Evolutionary conservation across 1,140 invertebrate genomes (phyloP), one percentile per base, ranked within the genome.

Genomic region (Leptinotarsa texana): DNA sequence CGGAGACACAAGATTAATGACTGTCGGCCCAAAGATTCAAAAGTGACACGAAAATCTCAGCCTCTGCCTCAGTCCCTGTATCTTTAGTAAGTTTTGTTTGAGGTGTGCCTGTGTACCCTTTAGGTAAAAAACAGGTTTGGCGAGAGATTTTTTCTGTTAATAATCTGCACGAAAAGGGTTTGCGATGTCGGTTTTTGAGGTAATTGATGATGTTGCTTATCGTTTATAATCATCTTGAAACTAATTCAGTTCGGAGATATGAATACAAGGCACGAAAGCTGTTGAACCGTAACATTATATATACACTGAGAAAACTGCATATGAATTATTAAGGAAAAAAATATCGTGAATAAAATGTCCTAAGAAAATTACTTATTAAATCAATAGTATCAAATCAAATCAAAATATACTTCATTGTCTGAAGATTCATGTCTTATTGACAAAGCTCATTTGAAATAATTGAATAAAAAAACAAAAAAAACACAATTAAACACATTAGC

Each of bases 31-130:
- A 72, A 80, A 81, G 76, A 79, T 80, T 82, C 79, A 79, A 80
- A 83, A 82, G 81, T 82, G 82, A 83, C 82, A 83, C 75, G 81
- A 80, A 83, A 83, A 82, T 83, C 82, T 83, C 78, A 78, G 78
- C 74, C 79, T 76, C 77, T 76, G 78, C 74, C 76, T 80, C 63
- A 27, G 71, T 18, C n/a, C 72, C 77, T 78, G 79, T 78, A 82
- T 80, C 78, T 78, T 79, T 78, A 77, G 74, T 62, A 74, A 75
- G 78, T 82, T 82, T 80, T 80, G 79, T 80, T 75, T 75, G 77
- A 78, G 71, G 71, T 73, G 47, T 62, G 71, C 57, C 62, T 73
- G 68, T 49, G 68, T 69, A 21, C 68, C 68, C 73, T 69, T 61
- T 69, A 67, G 73, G 73, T 57, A 57, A 57, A 57, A 57, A 57